These are phyloP conservation scores for Ciona savignyi DNA, from an alignment of 23 tunicate species.

Conservation along the genomic window DNA sequence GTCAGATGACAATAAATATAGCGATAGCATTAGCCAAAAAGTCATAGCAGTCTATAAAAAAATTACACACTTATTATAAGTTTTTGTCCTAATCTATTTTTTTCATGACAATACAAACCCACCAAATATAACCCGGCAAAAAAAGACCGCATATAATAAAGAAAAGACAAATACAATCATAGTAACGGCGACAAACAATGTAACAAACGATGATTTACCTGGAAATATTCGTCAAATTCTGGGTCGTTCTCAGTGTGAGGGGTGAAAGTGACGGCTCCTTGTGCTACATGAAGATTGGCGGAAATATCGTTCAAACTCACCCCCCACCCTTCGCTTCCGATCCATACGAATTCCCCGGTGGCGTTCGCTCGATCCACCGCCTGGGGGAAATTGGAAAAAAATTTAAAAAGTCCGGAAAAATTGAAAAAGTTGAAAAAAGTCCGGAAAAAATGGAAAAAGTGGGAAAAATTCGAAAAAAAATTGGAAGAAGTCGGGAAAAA, in stretches of 20 bases:
- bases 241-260: slow-evolving; percentile 25
- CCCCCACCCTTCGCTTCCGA: slow-evolving; percentile 36
- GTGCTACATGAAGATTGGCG: slow-evolving; percentile 12
- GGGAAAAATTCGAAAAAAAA: no score
- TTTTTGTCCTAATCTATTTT: not conserved
- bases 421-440: no score
- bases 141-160: not conserved
- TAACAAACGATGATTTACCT: slow-evolving; percentile 7
- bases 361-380: slow-evolving; percentile 18
- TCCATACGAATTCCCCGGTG: slow-evolving; percentile 24
- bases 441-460: no score
- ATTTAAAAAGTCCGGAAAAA: no score
- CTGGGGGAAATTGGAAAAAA: slow-evolving; percentile 5
- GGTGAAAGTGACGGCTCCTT: slow-evolving; percentile 22
- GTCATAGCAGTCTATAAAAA: not conserved
- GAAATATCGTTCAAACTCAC: slow-evolving; percentile 30
- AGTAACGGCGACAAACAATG: no score
- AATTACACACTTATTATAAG: not conserved
- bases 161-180: no score
- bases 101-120: not conserved
- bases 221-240: slow-evolving; percentile 28
- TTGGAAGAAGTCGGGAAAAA: no score
- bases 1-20: no score
- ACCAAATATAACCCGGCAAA: not conserved
- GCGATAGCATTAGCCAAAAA: no score